phyloP scores from a whole-genome alignment of 1,140 invertebrate genomes.

The Pristionchus pacificus region DNA sequence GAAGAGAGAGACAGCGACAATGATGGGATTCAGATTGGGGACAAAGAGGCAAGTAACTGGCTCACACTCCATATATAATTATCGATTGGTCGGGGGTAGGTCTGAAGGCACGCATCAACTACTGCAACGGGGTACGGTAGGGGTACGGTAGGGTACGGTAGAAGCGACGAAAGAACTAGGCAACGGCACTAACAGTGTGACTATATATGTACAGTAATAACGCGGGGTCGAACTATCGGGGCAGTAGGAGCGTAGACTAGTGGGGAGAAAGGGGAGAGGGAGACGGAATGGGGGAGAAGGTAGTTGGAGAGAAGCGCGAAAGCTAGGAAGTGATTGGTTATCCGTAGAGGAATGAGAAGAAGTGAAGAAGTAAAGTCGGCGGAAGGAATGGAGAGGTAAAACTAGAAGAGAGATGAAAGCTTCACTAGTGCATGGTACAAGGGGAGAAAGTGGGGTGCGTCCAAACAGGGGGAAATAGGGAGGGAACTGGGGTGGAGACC shows the following conservation, averaged over 20 bases:
- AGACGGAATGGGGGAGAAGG: background rate
- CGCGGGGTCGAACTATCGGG: background rate
- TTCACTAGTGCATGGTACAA: no score
- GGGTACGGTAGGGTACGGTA: background rate
- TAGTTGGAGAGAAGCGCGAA: background rate
- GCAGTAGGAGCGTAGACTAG: background rate
- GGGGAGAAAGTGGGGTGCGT: no score
- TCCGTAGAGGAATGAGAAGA: background rate
- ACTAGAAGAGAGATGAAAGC: background rate
- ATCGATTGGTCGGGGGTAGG: no score
- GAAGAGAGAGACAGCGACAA: no score
- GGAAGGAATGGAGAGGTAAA: background rate
- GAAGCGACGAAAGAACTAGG: background rate
- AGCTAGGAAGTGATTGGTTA: background rate
- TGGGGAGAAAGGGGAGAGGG: background rate
- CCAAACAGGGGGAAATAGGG: no score
- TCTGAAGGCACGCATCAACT: no score
- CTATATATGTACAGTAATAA: background rate
- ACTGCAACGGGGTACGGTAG: background rate
- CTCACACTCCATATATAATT: no score
- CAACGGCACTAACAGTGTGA: no score
- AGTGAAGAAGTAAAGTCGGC: background rate
- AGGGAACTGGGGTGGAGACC: no score
- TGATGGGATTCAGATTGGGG: no score
- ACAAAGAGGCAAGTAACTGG: no score